Percentiles rank a stretch among this genome's conserved stretches.
Conservation (phyloP, 2,888 invertebrate species). For the Xestia xanthographa region DNA sequence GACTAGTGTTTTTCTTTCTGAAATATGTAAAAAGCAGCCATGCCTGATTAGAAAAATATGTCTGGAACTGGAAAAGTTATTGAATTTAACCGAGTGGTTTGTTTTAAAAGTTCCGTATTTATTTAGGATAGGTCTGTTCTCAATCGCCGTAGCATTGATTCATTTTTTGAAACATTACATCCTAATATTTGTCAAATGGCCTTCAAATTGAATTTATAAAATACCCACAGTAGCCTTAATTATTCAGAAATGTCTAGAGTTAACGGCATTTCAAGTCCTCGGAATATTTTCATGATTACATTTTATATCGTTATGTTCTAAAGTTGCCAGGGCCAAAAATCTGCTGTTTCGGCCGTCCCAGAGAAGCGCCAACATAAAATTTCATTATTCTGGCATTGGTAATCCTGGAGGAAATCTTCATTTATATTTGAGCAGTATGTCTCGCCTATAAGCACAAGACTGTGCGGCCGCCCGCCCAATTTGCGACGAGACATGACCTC, state of each 20-base stretch:
- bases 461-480: constrained; percentile 73
- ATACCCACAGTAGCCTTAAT: background rate
- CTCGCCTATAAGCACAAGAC: constrained; percentile 59
- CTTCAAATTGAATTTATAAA: constrained; percentile 17
- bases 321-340: constrained; percentile 50
- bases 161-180: constrained; percentile 5
- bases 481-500: constrained; percentile 71
- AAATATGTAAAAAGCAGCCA: background rate
- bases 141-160: background rate
- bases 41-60: constrained; percentile 10
- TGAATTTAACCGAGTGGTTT: constrained; percentile 10
- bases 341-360: constrained; percentile 50
- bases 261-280: constrained; percentile 12
- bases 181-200: background rate
- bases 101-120: background rate
- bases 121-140: constrained; percentile 8
- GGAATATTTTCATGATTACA: constrained; percentile 48
- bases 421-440: constrained; percentile 69
- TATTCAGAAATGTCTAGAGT: constrained; percentile 10
- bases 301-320: constrained; percentile 49
- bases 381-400: constrained; percentile 65
- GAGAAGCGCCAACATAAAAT: constrained; percentile 67
- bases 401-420: constrained; percentile 70
- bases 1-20: constrained; percentile 1
- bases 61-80: constrained; percentile 1